Conservation (phyloP, 2,113 vertebrate species). For the Sander lucioperca region DNA sequence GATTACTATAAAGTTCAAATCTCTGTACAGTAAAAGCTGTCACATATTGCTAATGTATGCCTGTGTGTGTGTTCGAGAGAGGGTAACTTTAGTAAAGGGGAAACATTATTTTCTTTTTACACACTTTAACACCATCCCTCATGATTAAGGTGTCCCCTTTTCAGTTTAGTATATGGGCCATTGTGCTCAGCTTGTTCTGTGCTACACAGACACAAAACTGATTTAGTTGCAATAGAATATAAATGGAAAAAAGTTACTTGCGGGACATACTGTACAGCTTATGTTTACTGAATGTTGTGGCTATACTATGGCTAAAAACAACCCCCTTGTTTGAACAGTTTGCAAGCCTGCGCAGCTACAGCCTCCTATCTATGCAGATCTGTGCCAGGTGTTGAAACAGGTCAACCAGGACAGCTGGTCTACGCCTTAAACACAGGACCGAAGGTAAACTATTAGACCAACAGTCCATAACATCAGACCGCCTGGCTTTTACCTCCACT, state of each 20-base stretch:
- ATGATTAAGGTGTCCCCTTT: conserved; percentile 44
- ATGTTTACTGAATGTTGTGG: conserved; percentile 22
- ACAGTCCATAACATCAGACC: neutral
- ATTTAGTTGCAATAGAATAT: conserved; percentile 42
- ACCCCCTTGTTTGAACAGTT: conserved; percentile 1
- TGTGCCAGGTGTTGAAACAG: conserved; percentile 31
- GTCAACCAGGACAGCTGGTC: conserved; percentile 25
- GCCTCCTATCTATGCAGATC: neutral
- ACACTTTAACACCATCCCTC: neutral
- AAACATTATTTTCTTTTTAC: neutral
- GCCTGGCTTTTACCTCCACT: neutral
- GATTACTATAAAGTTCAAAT: neutral
- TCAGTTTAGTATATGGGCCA: conserved; percentile 40
- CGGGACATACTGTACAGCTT: neutral
- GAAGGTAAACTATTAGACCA: conserved; percentile 13
- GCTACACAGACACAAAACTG: conserved; percentile 26
- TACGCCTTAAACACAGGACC: neutral
- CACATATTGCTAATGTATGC: no score
- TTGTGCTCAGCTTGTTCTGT: conserved; percentile 17
- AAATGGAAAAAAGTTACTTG: conserved; percentile 30
- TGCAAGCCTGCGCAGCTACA: conserved; percentile 7
- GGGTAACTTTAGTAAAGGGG: neutral
- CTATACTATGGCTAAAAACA: conserved; percentile 23
- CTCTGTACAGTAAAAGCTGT: no score
- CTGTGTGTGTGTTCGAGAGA: no score